Evolutionary conservation across 1,140 invertebrate species (phyloP), one percentile per base, ranked within the genome.

Genomic region (Platorchestia sp.): DNA sequence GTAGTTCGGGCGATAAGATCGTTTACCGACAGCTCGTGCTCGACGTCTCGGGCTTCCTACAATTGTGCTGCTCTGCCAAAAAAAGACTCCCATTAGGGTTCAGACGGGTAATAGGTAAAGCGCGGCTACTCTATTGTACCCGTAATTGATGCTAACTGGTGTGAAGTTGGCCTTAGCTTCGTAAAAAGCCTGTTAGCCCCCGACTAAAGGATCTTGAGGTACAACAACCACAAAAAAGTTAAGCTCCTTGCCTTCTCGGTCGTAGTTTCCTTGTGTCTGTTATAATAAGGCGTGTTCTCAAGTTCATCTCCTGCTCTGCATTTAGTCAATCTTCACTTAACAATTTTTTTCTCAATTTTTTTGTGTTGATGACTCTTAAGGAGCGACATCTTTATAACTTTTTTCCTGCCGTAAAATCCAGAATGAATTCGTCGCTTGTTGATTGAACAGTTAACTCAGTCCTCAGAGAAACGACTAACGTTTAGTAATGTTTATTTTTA

Each of bases 11-110:
- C 87, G 87, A 89, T 89, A 89, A 89, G 36, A 89, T 89, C 87
- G 87, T 89, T 89, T 42, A 41, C 42, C 87, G 87, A 89, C 87
- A 89, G 87, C 87, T 89, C 87, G 87, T 89, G 87, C 87, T 89
- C 87, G 87, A 89, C 43, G 87, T 89, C 87, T 89, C 42, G 87
- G 87, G 87, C 87, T 89, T 42, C 87, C 87, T 14, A 89, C 87
- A 44, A 89, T 89, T 89, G 87, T 89, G 14, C 43, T 6, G n/a
- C 3, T 89, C 87, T 89, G 42, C 87, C 43, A 89, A 89, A 89
- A 89, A 89, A 89, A 5, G 87, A 27, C 87, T 89, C 27, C 87
- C 42, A 89, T 42, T 86, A 89, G n/a, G 36, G 41, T 44, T 89
- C 43, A 10, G 43, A 27, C 87, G 87, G 42, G 36, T 44, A 27